Conservation (phyloP, 2,888 invertebrate genomes). For the Osedax fenrisi region DNA sequence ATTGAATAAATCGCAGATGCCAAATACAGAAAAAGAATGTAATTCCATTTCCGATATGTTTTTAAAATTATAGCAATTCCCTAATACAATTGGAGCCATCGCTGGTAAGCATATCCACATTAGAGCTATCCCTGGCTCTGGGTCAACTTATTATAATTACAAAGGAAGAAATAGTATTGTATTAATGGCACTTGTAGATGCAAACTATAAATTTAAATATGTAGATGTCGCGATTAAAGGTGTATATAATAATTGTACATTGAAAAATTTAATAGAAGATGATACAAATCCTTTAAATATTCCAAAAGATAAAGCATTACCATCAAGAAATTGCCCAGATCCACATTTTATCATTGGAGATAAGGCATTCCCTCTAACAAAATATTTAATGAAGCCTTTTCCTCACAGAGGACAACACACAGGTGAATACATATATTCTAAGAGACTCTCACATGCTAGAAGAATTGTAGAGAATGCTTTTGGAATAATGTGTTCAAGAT, state of each 20-base stretch:
- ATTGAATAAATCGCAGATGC: too few relatives aligned
- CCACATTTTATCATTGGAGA: conserved; percentile 31
- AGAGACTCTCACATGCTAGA: conserved; percentile 12
- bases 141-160: conserved; percentile 24
- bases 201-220: conserved; percentile 16
- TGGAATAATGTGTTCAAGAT: conserved; percentile 26
- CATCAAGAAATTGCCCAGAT: conserved; percentile 7
- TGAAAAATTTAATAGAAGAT: conserved; percentile 19
- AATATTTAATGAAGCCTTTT: conserved; percentile 25
- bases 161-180: conserved; percentile 22
- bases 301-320: conserved; percentile 21
- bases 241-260: conserved; percentile 33
- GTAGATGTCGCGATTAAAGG: conserved; percentile 34
- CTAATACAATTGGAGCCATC: conserved; percentile 26
- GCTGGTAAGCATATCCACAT: conserved; percentile 27
- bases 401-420: neutral
- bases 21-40: too few relatives aligned
- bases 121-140: neutral
- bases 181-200: conserved; percentile 28
- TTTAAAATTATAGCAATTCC: conserved; percentile 30
- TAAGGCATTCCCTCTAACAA: conserved; percentile 11
- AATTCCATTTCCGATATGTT: too few relatives aligned
- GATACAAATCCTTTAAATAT: conserved; percentile 17
- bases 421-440: conserved; percentile 13
- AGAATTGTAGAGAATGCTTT: too few relatives aligned